phyloP scores from a whole-genome alignment of 1,140 invertebrate genomes.

The Lasioglossum baleicum region DNA sequence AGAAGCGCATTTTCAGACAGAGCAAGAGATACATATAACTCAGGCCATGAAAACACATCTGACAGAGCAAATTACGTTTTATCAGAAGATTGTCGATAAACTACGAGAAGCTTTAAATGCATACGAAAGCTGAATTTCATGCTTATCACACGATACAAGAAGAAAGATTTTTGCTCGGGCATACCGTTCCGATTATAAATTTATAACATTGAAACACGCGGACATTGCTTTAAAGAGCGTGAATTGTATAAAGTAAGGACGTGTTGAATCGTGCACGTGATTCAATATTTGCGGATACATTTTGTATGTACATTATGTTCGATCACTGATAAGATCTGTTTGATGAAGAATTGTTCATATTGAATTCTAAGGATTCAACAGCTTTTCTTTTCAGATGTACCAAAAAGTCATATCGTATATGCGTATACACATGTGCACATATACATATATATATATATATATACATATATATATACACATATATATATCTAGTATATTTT shows the following conservation, averaged over 20 bases:
- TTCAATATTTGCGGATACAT: background rate
- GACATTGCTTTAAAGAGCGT: slow-evolving; percentile 7
- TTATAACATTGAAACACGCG: slow-evolving; percentile 1
- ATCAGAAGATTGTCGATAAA: slow-evolving; percentile 89
- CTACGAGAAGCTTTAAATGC: slow-evolving; percentile 82
- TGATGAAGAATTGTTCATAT: background rate
- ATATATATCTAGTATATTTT: slow-evolving; percentile 28
- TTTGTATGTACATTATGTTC: background rate
- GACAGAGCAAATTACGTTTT: slow-evolving; percentile 94
- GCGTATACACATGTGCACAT: background rate
- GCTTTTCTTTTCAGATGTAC: slow-evolving; percentile 22
- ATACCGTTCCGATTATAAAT: slow-evolving; percentile 1
- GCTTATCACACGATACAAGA: background rate
- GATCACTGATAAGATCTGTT: slow-evolving; percentile 10
- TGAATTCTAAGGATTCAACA: slow-evolving; percentile 17
- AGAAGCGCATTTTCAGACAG: slow-evolving; percentile 94
- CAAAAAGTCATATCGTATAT: slow-evolving; percentile 6
- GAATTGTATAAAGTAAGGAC: background rate
- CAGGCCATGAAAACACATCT: slow-evolving; percentile 92
- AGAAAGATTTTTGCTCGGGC: background rate
- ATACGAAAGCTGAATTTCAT: slow-evolving; percentile 75
- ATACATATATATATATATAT: background rate
- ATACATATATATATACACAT: background rate
- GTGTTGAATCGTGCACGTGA: background rate
- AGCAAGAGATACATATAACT: slow-evolving; percentile 93